These are phyloP conservation scores for Nixonia krombeini DNA, from an alignment of 1,140 invertebrate species.

Conservation along the genomic window DNA sequence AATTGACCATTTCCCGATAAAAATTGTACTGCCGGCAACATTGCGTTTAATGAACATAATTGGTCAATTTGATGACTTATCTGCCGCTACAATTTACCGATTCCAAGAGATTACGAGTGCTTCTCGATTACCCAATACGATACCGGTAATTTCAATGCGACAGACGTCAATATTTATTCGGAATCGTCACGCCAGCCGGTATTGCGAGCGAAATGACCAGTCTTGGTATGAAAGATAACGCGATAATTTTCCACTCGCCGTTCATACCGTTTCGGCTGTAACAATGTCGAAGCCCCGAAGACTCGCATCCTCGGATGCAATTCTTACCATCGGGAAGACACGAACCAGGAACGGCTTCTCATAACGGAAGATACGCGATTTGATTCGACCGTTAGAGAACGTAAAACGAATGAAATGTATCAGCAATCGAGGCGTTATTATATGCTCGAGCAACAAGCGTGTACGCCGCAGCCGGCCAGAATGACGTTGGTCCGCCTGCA, in stretches of 20 bases:
- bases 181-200: not conserved
- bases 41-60: not conserved
- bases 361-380: too few species aligned
- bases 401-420: conserved; percentile 48
- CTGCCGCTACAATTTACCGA: not conserved
- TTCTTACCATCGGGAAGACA: too few species aligned
- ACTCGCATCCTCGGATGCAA: too few species aligned
- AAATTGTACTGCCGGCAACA: not conserved
- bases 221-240: too few species aligned
- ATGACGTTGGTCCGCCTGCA: conserved; percentile 53
- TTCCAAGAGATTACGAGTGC: not conserved
- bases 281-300: too few species aligned
- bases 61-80: conserved; percentile 4
- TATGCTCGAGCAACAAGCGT: conserved; percentile 42
- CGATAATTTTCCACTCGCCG: too few species aligned
- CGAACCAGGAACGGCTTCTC: too few species aligned
- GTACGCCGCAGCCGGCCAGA: conserved; percentile 48
- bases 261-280: too few species aligned
- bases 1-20: not conserved
- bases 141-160: not conserved
- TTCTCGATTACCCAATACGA: not conserved
- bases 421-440: conserved; percentile 48
- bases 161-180: conserved; percentile 1
- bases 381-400: conserved; percentile 25
- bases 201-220: too few species aligned